Conservation (phyloP, 2,888 invertebrate species). For the Polyommatus icarus region DNA sequence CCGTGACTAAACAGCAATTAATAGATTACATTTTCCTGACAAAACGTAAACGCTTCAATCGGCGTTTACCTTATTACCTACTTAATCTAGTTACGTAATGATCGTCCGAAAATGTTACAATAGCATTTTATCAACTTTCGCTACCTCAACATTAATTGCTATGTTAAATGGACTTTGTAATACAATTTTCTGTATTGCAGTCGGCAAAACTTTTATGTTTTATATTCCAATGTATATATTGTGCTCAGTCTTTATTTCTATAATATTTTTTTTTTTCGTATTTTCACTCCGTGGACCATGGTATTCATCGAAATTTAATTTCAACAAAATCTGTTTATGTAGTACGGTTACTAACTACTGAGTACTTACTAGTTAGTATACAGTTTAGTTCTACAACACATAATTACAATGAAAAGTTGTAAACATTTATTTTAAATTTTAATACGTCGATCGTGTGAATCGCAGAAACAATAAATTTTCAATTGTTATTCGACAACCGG, state of each 20-base stretch:
- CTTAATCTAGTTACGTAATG: constrained; percentile 17
- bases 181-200: background rate
- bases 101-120: background rate
- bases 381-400: background rate
- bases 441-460: no score
- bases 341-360: background rate
- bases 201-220: background rate
- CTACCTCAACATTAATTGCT: background rate
- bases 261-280: background rate
- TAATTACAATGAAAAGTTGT: background rate
- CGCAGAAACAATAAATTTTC: no score
- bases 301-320: background rate
- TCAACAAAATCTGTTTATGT: background rate
- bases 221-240: background rate
- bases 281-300: background rate
- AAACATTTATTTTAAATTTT: background rate
- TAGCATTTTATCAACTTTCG: constrained; percentile 17
- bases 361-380: background rate
- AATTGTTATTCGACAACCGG: no score
- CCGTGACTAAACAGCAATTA: constrained; percentile 18
- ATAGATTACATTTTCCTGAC: constrained; percentile 18
- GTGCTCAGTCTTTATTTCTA: background rate
- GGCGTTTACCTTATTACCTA: constrained; percentile 15
- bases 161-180: background rate
- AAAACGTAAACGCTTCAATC: constrained; percentile 17